Base-by-base conservation (phyloP, 2,888 invertebrate species). In the Pseudanteris insignis region DNA sequence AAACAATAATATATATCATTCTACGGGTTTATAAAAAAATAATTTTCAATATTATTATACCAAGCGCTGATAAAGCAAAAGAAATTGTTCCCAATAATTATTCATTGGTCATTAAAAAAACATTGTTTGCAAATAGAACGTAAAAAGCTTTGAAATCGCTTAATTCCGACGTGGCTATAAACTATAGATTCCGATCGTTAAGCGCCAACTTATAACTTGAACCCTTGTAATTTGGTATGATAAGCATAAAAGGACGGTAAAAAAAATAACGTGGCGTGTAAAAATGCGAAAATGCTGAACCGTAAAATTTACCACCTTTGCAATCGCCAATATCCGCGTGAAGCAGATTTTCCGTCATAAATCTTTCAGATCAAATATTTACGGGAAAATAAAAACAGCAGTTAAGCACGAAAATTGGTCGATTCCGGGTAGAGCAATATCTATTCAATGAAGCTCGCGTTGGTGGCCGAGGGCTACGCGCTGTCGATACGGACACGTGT, bases 401-500 rank as follows among this genome's bases (percentile, higher is more conserved):
- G 55, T 55, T 50, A 54, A 61, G 41, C 25, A 36, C 25, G 47
- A 51, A 50, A 46, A 63, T 63, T 50, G 54, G 24, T 46, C 55
- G 58, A 55, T 62, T 50, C 59, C 50, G 46, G 60, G 64, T 57
- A 59, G 50, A 59, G 51, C 47, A 63, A 64, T 64, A 58, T 61
- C 62, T 58, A 64, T 64, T 51, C 54, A 47, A 57, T 48, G 64
- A 74, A 72, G 72, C 76, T 74, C 76, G 72, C 74, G 71, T 68
- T 71, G 69, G 71, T 71, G 65, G 66, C 72, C 73, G 58, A 61
- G 67, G 75, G 72, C 67, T 62, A 65, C 68, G 67, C 64, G 67
- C 71, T 72, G 72, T 74, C 75, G 74, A 77, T 76, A 71, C 66
- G 69, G 71, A 74, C 73, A 71, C 73, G 75, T 72, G 73, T 72